Conservation (phyloP, 2,797 vertebrate genomes). For the Sebastes trivittatus region DNA sequence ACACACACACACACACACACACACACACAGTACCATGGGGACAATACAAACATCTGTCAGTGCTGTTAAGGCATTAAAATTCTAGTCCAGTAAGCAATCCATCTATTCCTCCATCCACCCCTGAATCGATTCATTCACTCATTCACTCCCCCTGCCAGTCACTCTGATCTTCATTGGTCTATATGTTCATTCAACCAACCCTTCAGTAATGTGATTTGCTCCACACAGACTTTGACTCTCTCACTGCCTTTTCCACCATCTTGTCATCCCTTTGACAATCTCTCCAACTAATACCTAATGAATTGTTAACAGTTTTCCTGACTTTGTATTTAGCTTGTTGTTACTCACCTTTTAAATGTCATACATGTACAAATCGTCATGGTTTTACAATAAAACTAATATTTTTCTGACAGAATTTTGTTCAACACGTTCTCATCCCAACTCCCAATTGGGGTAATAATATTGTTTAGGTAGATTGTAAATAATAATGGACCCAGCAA, state of each 20-base stretch:
- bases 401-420: neutral
- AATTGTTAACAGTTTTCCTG: neutral
- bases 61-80: constrained; percentile 28
- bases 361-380: neutral
- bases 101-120: constrained; percentile 23
- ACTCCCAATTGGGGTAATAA: too few relatives aligned
- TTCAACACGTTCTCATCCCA: too few relatives aligned
- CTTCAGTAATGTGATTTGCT: constrained; percentile 48
- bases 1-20: constrained; percentile 9
- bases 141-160: constrained; percentile 38
- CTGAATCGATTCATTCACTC: constrained; percentile 49
- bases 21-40: neutral
- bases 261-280: neutral
- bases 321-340: neutral
- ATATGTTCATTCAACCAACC: constrained; percentile 42
- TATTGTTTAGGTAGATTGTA: too few relatives aligned
- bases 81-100: constrained; percentile 37
- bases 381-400: neutral
- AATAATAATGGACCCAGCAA: too few relatives aligned
- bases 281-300: neutral
- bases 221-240: neutral
- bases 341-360: neutral
- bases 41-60: neutral
- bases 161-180: constrained; percentile 35
- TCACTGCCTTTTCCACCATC: neutral